A percentile compares a stretch with the other conserved stretches of the same genome.
These are phyloP conservation scores for Sebastes vulpes DNA, from an alignment of 2,797 vertebrate genomes.

Conservation along the genomic window DNA sequence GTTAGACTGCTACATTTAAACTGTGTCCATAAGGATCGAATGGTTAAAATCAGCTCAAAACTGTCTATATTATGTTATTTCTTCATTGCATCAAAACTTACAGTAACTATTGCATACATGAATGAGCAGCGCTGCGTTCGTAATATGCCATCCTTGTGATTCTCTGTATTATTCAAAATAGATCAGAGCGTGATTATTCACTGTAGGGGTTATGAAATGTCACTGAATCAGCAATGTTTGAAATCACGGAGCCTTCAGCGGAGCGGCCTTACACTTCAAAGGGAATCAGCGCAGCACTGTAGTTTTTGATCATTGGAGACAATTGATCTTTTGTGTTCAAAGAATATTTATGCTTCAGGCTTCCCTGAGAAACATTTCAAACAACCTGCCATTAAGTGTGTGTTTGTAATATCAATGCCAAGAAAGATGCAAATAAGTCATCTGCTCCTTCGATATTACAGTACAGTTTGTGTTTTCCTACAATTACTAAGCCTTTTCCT, in stretches of 20 bases:
- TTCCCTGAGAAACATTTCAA: conserved; percentile 67
- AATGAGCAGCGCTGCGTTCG: neutral
- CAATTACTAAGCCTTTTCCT: conserved; percentile 14
- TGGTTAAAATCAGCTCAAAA: neutral
- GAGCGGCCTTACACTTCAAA: conserved; percentile 73
- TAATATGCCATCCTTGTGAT: conserved; percentile 3
- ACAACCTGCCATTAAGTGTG: conserved; percentile 58
- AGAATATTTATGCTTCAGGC: conserved; percentile 79
- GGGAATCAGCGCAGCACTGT: conserved; percentile 61
- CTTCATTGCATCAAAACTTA: neutral
- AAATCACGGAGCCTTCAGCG: conserved; percentile 68
- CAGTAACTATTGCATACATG: neutral
- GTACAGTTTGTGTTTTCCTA: conserved; percentile 23
- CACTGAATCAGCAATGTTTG: conserved; percentile 77
- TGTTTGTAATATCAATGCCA: conserved; percentile 73
- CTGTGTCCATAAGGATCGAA: neutral
- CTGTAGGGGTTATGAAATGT: conserved; percentile 62
- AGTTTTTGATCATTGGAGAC: conserved; percentile 82
- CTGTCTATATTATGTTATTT: neutral
- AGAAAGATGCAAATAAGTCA: conserved; percentile 47
- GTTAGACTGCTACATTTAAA: neutral
- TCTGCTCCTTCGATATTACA: neutral
- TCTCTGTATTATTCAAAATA: conserved; percentile 41
- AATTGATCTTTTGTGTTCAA: conserved; percentile 81
- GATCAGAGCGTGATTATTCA: conserved; percentile 51